Evolutionary conservation across 2,797 vertebrate genomes (phyloP).

Genomic region (Acanthopagrus latus): DNA sequence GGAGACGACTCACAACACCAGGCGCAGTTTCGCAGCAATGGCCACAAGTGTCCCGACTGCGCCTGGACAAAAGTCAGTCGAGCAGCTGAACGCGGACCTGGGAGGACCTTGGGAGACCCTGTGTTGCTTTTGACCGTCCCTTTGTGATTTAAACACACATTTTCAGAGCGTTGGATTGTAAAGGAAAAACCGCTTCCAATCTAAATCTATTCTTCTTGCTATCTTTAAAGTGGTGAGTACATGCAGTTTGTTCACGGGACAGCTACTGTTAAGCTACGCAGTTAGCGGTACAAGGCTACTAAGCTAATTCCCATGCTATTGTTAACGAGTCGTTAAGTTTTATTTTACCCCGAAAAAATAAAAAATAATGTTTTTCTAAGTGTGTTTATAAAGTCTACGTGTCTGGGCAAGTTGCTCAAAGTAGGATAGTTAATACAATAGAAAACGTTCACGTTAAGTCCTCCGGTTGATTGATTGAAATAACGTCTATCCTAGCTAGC

Average conservation of each 20-base stretch:
- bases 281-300: conserved; percentile 64
- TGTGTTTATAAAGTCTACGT: background rate
- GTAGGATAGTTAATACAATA: background rate
- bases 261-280: conserved; percentile 53
- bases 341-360: background rate
- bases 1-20: conserved; percentile 78
- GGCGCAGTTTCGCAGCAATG: conserved; percentile 62
- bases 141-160: conserved; percentile 6
- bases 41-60: conserved; percentile 66
- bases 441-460: background rate
- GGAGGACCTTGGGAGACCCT: conserved; percentile 4
- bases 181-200: background rate
- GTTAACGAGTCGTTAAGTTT: conserved; percentile 8
- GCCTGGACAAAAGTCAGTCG: conserved; percentile 36
- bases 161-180: background rate
- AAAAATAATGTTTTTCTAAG: background rate
- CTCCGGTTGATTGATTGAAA: conserved; percentile 3
- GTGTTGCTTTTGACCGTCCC: background rate
- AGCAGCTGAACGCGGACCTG: conserved; percentile 31
- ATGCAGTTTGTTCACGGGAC: conserved; percentile 21
- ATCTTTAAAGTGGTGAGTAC: conserved; percentile 66
- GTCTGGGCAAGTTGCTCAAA: conserved; percentile 1
- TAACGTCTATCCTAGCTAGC: background rate
- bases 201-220: background rate
- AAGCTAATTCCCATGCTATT: conserved; percentile 54